phyloP scores from a whole-genome alignment of 2,113 vertebrate species.

The Vidua macroura region DNA sequence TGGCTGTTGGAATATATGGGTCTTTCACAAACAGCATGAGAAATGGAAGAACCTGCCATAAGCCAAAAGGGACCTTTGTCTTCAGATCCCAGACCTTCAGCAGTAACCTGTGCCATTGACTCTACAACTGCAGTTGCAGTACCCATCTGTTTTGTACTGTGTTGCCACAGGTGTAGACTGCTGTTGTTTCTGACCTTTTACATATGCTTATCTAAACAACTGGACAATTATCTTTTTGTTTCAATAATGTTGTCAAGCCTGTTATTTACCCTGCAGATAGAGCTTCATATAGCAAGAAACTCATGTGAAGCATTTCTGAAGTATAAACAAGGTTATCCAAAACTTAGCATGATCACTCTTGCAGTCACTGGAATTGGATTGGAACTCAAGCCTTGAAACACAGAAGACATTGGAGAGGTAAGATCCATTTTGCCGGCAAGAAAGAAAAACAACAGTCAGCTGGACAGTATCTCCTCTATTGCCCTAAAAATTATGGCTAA shows the following conservation, averaged over 20 bases:
- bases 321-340: neutral
- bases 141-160: slow-evolving; percentile 33
- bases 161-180: slow-evolving; percentile 69
- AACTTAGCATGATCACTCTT: neutral
- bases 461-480: neutral
- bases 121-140: neutral
- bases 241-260: slow-evolving; percentile 15
- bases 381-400: neutral
- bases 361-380: neutral
- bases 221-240: slow-evolving; percentile 58
- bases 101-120: neutral
- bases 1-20: neutral
- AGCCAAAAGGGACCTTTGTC: neutral
- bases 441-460: neutral
- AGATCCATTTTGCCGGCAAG: neutral
- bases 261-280: slow-evolving; percentile 48
- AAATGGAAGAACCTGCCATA: neutral
- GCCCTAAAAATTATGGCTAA: neutral
- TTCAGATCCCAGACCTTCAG: slow-evolving; percentile 6
- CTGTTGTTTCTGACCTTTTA: slow-evolving; percentile 64
- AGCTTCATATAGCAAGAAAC: slow-evolving; percentile 17
- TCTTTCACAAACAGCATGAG: slow-evolving; percentile 4
- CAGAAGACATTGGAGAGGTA: neutral
- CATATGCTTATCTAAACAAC: slow-evolving; percentile 60
- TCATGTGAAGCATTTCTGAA: slow-evolving; percentile 34